Evolutionary conservation across 2,797 vertebrate species (phyloP).

Genomic region (Sciurus carolinensis): DNA sequence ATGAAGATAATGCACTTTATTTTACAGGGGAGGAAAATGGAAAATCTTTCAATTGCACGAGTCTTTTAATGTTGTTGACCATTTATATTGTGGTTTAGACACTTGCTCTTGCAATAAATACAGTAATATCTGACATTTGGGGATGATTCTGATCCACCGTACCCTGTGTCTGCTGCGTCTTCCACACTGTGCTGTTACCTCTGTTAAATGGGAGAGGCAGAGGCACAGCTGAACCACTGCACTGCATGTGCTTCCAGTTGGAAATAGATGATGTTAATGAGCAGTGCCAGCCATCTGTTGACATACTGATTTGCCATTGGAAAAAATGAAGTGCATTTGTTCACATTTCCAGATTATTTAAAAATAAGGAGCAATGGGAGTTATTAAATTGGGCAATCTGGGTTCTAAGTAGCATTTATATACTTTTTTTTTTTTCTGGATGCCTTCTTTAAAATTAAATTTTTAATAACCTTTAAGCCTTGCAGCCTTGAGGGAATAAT

Average conservation of each 20-base stretch:
- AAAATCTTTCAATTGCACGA: not conserved
- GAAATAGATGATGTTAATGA: not conserved
- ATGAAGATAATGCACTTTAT: not conserved
- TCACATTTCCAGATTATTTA: constrained; percentile 84
- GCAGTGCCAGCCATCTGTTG: not conserved
- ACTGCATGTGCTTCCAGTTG: not conserved
- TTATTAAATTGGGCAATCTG: constrained; percentile 82
- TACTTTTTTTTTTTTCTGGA: constrained; percentile 81
- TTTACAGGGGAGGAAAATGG: not conserved
- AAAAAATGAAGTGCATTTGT: constrained; percentile 64
- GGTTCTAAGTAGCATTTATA: constrained; percentile 84
- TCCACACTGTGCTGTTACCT: not conserved
- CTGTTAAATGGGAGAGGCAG: not conserved
- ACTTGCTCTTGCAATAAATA: not conserved
- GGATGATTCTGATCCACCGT: not conserved
- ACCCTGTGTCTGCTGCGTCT: not conserved
- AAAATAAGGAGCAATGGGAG: constrained; percentile 83
- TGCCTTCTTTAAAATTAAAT: constrained; percentile 87
- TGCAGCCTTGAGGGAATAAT: constrained; percentile 84
- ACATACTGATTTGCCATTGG: constrained; percentile 66
- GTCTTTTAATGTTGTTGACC: not conserved
- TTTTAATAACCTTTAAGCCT: constrained; percentile 89
- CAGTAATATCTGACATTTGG: not conserved
- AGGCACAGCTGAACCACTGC: not conserved
- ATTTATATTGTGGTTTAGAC: not conserved